These are phyloP conservation scores for Drosophila equinoxialis DNA, from an alignment of 1,140 invertebrate genomes.

Conservation along the genomic window DNA sequence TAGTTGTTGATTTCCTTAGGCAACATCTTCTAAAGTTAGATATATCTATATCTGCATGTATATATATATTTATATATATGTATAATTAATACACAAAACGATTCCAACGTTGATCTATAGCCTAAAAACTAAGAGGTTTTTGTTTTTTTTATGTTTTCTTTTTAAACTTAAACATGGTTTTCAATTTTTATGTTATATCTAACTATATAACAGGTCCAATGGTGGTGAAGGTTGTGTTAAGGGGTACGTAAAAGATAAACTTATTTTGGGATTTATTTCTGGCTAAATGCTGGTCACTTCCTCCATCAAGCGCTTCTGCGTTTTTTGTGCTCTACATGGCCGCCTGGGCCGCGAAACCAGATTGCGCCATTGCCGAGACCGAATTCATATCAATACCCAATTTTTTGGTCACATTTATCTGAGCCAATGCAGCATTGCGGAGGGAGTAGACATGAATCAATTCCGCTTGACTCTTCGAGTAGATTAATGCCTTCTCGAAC, in stretches of 20 bases:
- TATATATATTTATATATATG: slow-evolving; percentile 4
- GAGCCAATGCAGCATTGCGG: slow-evolving; percentile 93
- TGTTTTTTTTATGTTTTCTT: too few relatives aligned
- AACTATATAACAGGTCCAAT: slow-evolving; percentile 53
- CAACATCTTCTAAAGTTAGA: slow-evolving; percentile 29
- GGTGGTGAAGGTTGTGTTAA: slow-evolving; percentile 43
- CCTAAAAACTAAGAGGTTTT: slow-evolving; percentile 44
- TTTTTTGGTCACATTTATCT: slow-evolving; percentile 90
- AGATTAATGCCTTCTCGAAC: slow-evolving; percentile 94
- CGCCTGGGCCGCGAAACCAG: slow-evolving; percentile 39
- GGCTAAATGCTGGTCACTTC: slow-evolving; percentile 44
- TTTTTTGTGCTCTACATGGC: slow-evolving; percentile 29
- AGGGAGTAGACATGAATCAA: slow-evolving; percentile 94
- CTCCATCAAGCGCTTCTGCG: background rate
- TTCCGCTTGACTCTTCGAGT: slow-evolving; percentile 93
- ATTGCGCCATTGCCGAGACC: slow-evolving; percentile 69
- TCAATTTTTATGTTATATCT: slow-evolving; percentile 23
- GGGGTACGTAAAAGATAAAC: slow-evolving; percentile 30
- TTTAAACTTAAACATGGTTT: slow-evolving; percentile 58
- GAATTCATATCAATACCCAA: slow-evolving; percentile 86
- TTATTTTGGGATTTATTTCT: slow-evolving; percentile 37
- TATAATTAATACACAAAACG: slow-evolving; percentile 29
- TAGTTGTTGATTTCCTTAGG: slow-evolving; percentile 15
- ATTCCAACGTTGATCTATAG: slow-evolving; percentile 18
- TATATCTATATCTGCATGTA: slow-evolving; percentile 25